Evolutionary conservation across 2,113 vertebrate species (phyloP).

Genomic region (Gnathonemus echidnorhynchus): DNA sequence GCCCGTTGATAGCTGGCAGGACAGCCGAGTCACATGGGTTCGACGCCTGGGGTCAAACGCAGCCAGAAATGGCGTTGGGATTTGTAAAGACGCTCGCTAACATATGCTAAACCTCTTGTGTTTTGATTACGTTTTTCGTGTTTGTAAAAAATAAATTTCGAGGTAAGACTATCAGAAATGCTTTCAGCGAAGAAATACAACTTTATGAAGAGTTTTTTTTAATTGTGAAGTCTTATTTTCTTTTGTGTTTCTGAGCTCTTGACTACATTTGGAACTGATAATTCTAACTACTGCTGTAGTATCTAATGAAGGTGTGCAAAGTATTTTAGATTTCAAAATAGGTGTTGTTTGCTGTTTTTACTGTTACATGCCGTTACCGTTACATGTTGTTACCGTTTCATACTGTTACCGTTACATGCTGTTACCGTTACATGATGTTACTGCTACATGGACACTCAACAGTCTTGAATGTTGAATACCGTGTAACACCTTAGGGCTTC

Average conservation of each 20-base stretch:
- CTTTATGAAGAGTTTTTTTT: background rate
- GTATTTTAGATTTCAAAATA: background rate
- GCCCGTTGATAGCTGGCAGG: background rate
- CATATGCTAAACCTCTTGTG: background rate
- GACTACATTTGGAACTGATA: background rate
- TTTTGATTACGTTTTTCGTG: background rate
- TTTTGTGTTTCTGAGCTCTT: background rate
- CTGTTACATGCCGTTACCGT: background rate
- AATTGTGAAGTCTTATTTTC: background rate
- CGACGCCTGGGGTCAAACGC: background rate
- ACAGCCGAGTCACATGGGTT: background rate
- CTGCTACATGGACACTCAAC: background rate
- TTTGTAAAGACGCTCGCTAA: background rate
- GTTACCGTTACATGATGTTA: too few relatives aligned
- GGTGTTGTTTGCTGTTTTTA: background rate
- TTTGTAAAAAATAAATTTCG: background rate
- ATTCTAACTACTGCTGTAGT: background rate
- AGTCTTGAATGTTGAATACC: background rate
- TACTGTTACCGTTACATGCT: too few relatives aligned
- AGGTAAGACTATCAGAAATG: background rate
- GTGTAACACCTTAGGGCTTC: background rate
- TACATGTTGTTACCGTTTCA: background rate
- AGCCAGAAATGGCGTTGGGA: background rate
- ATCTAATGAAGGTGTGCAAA: background rate
- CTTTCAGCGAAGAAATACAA: background rate